Evolutionary conservation across 2,797 vertebrate genomes (phyloP), one percentile per base, ranked within the genome.

Genomic region (Scolopax rusticola): DNA sequence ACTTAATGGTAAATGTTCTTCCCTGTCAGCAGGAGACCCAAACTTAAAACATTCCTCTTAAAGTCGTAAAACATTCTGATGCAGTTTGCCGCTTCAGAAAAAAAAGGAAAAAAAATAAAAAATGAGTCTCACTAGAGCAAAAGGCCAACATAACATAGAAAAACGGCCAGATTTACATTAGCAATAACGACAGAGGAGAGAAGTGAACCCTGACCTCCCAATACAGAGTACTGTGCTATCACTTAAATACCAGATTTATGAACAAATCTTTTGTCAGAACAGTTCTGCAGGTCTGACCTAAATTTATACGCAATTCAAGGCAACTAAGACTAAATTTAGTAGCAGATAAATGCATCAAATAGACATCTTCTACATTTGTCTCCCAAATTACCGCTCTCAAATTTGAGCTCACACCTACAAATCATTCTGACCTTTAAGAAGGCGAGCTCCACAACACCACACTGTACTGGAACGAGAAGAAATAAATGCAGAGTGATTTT

Each of bases 401-500:
- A 86, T 82, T 82, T 84, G 51, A 67, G 76, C 61, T 87, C 50
- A 73, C 73, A 84, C 76, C 41, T 87, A 88, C 63, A 95, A 84
- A 88, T 86, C 43, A 48, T 63, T 76, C 65, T 95, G 91, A 90
- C 93, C 73, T 91, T 95, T 91, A 38, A 56, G 50, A 56, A 38
- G 45, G 45, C 10, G 11, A 86, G 40, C 56, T 64, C 74, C 57
- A 77, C 75, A 92, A 69, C 69, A 76, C 67, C 15, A 33, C 36
- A 53, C 25, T 53, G 19, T 25, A 83, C 53, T 68, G 76, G 84
- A 93, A 74, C 13, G 70, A 67, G 48, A 59, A 84, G 24, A 87
- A 79, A 91, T 30, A 91, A 68, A 91, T 47, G 15, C 71, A 87
- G 89, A 91, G 23, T 8, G 15, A 43, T 73, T 93, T 78, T 25